Percentiles rank a stretch among this genome's conserved stretches.
phyloP scores from a whole-genome alignment of 2,797 vertebrate species.

The Varecia variegata region DNA sequence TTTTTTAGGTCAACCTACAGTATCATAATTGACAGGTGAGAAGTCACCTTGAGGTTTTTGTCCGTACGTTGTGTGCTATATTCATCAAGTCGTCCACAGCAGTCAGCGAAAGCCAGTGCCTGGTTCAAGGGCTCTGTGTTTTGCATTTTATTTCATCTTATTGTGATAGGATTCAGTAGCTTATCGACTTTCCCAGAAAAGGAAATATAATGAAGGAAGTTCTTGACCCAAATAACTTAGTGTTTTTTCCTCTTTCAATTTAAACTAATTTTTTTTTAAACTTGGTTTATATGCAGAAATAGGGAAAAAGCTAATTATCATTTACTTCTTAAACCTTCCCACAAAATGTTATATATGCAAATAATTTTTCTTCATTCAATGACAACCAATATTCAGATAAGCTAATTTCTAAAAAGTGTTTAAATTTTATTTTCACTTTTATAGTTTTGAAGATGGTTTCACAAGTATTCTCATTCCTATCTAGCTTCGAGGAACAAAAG shows the following conservation, averaged over 20 bases:
- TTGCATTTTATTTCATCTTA: background rate
- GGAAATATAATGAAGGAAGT: background rate
- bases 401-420: background rate
- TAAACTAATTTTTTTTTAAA: background rate
- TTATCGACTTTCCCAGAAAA: background rate
- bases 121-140: background rate
- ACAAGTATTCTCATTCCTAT: background rate
- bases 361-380: background rate
- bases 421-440: background rate
- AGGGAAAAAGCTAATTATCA: background rate
- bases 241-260: background rate
- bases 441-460: background rate
- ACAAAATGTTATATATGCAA: background rate
- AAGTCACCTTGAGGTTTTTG: background rate
- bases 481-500: background rate
- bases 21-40: background rate
- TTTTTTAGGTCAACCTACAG: background rate
- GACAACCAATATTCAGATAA: background rate
- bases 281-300: background rate
- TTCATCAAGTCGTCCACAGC: no score
- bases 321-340: background rate
- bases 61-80: fast-evolving
- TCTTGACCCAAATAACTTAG: background rate
- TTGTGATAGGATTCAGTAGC: background rate
- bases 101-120: background rate